Conservation (phyloP, 1,140 invertebrate genomes). For the Pollicipes pollicipes region DNA sequence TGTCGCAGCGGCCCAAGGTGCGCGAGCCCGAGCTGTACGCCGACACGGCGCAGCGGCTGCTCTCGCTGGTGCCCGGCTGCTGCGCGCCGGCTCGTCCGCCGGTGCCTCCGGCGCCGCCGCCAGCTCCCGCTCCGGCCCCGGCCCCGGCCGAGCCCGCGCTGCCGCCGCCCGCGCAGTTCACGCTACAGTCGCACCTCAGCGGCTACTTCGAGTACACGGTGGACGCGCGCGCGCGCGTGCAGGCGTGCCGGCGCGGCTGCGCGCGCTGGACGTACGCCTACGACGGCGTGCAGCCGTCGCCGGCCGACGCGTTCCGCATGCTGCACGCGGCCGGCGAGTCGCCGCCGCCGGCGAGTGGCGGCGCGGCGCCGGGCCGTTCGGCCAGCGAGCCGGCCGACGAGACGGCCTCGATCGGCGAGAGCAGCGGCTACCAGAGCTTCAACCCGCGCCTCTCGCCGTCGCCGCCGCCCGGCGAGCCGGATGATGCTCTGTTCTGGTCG, state of each 20-base stretch:
- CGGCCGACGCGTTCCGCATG: constrained; percentile 18
- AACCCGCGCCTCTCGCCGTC: constrained; percentile 23
- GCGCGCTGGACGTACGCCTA: constrained; percentile 56
- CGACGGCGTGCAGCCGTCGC: constrained; percentile 38
- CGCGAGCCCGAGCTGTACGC: constrained; percentile 60
- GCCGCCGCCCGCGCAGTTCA: not conserved
- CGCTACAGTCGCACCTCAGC: constrained; percentile 5
- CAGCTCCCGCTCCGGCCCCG: constrained; percentile 16
- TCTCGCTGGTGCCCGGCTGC: constrained; percentile 50
- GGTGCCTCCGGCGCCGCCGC: constrained; percentile 13
- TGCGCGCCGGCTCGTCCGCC: constrained; percentile 20
- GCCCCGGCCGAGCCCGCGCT: constrained; percentile 9
- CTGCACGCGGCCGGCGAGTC: constrained; percentile 15
- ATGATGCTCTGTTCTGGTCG: not conserved
- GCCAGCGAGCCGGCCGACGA: constrained; percentile 23
- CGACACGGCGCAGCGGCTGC: constrained; percentile 52
- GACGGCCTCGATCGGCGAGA: constrained; percentile 55
- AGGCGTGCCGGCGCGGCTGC: constrained; percentile 49
- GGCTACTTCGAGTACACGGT: constrained; percentile 38
- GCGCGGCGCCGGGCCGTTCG: constrained; percentile 11
- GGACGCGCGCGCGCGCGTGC: constrained; percentile 58
- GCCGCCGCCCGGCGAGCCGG: not conserved
- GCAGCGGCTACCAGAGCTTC: constrained; percentile 67
- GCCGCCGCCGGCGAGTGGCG: constrained; percentile 8
- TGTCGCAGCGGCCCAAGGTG: constrained; percentile 54